A percentile compares a stretch with the other conserved stretches of the same genome.
Conservation (phyloP, 1,140 invertebrate genomes). For the Penaeus japonicus region DNA sequence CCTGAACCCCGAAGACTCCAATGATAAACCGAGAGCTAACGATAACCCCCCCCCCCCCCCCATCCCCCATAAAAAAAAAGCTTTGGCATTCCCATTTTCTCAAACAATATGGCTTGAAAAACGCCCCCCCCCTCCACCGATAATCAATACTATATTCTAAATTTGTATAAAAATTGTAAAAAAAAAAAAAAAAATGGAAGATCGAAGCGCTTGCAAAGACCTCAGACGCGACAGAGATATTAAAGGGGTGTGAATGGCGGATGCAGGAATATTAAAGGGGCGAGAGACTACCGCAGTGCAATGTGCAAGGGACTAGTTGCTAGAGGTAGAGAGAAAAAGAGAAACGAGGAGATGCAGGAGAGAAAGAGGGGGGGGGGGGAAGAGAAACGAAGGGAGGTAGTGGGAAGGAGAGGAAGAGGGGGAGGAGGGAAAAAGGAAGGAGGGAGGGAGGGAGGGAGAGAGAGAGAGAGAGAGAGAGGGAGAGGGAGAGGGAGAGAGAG, state of each 20-base stretch:
- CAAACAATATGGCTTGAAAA: not conserved
- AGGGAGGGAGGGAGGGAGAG: not conserved
- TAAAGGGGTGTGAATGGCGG: too few species aligned
- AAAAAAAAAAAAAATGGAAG: not conserved
- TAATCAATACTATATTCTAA: not conserved
- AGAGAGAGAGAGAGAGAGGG: not conserved
- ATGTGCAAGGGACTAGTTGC: conserved; percentile 59
- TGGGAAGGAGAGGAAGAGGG: not conserved
- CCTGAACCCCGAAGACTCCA: too few species aligned
- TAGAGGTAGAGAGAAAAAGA: conserved; percentile 64
- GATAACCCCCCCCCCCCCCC: not conserved
- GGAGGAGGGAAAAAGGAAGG: not conserved
- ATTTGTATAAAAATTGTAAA: not conserved
- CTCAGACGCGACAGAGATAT: too few species aligned
- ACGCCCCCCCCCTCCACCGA: not conserved
- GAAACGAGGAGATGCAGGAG: conserved; percentile 63
- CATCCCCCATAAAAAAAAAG: not conserved
- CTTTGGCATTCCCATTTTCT: not conserved
- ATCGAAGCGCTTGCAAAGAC: not conserved
- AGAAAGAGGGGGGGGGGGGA: not conserved
- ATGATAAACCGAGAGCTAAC: too few species aligned
- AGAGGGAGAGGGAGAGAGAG: not conserved
- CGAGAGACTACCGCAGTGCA: not conserved
- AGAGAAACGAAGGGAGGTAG: not conserved
- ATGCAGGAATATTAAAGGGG: too few species aligned